Evolutionary conservation across 2,797 vertebrate genomes (phyloP).

Genomic region (Rhynchonycteris naso): DNA sequence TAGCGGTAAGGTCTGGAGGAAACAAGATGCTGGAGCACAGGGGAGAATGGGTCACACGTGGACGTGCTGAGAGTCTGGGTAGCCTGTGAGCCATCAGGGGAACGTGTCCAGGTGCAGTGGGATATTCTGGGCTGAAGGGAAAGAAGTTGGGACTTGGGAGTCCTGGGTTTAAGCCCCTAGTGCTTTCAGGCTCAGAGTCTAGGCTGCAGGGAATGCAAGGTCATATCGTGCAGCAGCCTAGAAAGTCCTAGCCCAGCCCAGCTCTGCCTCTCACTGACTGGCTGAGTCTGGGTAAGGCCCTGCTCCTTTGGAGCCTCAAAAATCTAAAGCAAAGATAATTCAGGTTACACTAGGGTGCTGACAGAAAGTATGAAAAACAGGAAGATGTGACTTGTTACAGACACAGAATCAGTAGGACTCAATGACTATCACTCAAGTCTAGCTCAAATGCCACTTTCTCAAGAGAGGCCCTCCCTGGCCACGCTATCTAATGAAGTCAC

Average conservation of each 20-base stretch:
- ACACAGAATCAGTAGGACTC: not conserved
- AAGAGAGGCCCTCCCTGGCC: constrained; percentile 1
- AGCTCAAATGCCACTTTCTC: constrained; percentile 7
- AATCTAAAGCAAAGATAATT: not conserved
- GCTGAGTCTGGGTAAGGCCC: not conserved
- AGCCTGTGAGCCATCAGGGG: not conserved
- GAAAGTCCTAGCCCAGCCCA: not conserved
- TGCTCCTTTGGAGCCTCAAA: not conserved
- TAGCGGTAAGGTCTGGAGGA: not conserved
- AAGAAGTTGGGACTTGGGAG: not conserved
- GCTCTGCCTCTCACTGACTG: not conserved
- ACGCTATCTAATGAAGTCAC: not conserved
- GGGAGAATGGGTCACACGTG: not conserved
- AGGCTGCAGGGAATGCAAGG: not conserved
- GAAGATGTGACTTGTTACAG: not conserved
- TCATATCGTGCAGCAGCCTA: not conserved
- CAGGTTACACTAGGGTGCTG: not conserved
- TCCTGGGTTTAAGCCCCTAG: not conserved
- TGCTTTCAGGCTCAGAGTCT: not conserved
- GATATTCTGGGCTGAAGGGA: not conserved
- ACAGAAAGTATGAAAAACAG: not conserved
- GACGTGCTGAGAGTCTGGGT: not conserved
- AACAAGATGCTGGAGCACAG: not conserved
- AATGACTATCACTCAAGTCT: not conserved
- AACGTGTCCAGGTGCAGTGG: not conserved